phyloP scores from a whole-genome alignment of 2,797 vertebrate genomes.

The Alcedo atthis region DNA sequence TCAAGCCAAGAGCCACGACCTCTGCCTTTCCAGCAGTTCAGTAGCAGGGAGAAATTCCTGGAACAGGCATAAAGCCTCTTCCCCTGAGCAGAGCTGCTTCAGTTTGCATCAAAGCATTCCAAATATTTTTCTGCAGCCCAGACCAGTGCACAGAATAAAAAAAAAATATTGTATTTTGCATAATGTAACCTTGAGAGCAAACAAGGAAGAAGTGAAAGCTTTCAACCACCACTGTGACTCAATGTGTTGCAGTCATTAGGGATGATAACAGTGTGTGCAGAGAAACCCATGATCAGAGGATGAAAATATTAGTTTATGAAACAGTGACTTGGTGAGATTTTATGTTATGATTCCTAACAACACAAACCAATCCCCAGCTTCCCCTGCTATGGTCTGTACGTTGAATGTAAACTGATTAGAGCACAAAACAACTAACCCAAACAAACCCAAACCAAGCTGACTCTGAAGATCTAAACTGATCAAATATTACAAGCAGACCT shows the following conservation, averaged over 20 bases:
- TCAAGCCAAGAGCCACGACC: background rate
- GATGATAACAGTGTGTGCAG: background rate
- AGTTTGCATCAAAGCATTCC: background rate
- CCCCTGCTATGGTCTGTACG: background rate
- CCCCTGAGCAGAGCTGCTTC: background rate
- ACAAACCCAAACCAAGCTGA: background rate
- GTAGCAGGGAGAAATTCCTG: background rate
- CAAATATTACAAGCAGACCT: background rate
- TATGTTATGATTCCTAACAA: background rate
- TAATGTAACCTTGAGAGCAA: constrained; percentile 33
- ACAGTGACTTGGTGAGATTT: background rate
- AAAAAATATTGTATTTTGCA: background rate
- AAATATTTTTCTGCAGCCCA: background rate
- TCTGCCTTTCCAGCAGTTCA: background rate
- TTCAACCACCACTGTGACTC: background rate
- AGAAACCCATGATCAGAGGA: background rate
- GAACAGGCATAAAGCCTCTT: background rate
- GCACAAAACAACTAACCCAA: background rate
- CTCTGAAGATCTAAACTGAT: background rate
- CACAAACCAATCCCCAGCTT: background rate
- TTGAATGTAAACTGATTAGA: background rate
- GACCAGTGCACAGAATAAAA: background rate
- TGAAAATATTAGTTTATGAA: no score
- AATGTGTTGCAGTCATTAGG: background rate
- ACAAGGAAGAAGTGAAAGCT: constrained; percentile 1